Base-by-base conservation (phyloP, 2,797 vertebrate species). In the Platalea minor region DNA sequence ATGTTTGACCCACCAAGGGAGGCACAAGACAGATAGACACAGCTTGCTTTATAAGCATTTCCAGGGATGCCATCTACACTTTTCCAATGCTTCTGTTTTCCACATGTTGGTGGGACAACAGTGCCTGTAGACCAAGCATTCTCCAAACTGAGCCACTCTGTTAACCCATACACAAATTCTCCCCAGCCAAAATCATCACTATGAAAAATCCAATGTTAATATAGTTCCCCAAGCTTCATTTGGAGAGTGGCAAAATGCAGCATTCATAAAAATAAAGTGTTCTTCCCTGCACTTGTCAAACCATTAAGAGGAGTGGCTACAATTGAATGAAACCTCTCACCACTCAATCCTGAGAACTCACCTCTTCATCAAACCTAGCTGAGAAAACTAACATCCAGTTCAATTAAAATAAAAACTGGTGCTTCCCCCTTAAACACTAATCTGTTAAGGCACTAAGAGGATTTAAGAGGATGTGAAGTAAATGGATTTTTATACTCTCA, bases 401-500 rank as follows among this genome's bases (percentile, higher is more conserved):
- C 79, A 91, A 92, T 86, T 72, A 80, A 91, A 91, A 76, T 54
- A 78, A 77, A 89, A 92, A 17, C 13, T 37, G 35, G 46, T 91
- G 3, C 43, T 86, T 84, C 26, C 31, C 20, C 24, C 41, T 95
- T 60, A 41, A 37, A 35, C 17, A 11, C 41, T 89, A 72, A 95
- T 91, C 84, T 91, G n/a, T 48, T 67, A 50, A 86, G 57, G 17
- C 61, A 83, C 69, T 81, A 86, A 96, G 73, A 95, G 57, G 82
- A 94, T 93, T 95, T 85, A 72, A 90, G 63, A 69, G 67, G 70
- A 70, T 89, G 67, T 86, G 70, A 88, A 83, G 43, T 78, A 89
- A 95, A 94, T 84, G 77, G 88, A 86, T 92, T 95, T 91, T 90
- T 82, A 45, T 70, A 33, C 16, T 90, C 69, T 88, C 65, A 29